phyloP scores from a whole-genome alignment of 2,888 invertebrate species.

The Pyrochroa serraticornis region DNA sequence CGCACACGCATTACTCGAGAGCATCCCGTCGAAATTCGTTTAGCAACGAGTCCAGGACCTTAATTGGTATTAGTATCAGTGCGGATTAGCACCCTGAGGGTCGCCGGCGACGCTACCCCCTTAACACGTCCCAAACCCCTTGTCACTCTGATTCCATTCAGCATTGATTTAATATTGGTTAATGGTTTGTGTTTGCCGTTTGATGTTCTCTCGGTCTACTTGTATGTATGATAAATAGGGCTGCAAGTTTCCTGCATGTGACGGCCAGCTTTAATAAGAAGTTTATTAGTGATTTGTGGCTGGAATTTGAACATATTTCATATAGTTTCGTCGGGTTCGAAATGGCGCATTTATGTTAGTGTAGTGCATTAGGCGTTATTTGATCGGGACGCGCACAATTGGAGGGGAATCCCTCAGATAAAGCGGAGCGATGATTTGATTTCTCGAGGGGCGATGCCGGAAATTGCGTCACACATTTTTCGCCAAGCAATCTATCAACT shows the following conservation, averaged over 20 bases:
- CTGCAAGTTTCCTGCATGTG: slow-evolving; percentile 33
- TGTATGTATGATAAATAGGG: slow-evolving; percentile 36
- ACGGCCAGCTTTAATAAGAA: slow-evolving; percentile 38
- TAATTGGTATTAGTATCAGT: slow-evolving; percentile 43
- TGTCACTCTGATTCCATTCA: slow-evolving; percentile 28
- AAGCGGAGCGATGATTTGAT: too few species aligned
- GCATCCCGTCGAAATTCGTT: slow-evolving; percentile 15
- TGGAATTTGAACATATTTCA: slow-evolving; percentile 16
- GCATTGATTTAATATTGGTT: slow-evolving; percentile 38
- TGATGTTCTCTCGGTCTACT: slow-evolving; percentile 29
- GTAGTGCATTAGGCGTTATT: background rate
- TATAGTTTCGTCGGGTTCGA: slow-evolving; percentile 11
- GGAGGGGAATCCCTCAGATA: too few species aligned
- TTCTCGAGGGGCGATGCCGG: too few species aligned
- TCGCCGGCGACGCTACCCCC: slow-evolving; percentile 28
- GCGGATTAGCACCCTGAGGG: slow-evolving; percentile 38
- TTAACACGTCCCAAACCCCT: slow-evolving; percentile 21
- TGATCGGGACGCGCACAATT: too few species aligned
- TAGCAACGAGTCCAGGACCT: slow-evolving; percentile 28
- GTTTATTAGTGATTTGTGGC: slow-evolving; percentile 28
- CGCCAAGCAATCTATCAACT: too few species aligned
- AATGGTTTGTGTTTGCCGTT: slow-evolving; percentile 35
- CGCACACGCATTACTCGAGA: slow-evolving; percentile 1
- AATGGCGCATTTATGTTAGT: slow-evolving; percentile 6
- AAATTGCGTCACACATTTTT: too few species aligned